phyloP scores from a whole-genome alignment of 2,888 invertebrate genomes.

The Neoaliturus tenellus region DNA sequence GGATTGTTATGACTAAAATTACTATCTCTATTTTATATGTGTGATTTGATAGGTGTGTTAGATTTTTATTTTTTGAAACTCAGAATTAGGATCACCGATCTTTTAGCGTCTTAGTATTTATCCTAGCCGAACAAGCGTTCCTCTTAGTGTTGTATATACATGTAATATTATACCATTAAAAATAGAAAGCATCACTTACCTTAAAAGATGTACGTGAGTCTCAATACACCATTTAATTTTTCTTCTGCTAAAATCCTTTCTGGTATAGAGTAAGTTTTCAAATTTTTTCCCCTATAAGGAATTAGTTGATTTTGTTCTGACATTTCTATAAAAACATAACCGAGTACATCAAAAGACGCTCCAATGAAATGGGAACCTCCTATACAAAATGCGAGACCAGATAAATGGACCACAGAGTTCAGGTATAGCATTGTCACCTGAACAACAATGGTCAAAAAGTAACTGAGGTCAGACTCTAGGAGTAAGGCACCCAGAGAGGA shows the following conservation, averaged over 20 bases:
- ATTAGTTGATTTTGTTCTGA: background rate
- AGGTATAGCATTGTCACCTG: background rate
- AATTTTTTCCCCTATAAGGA: background rate
- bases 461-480: background rate
- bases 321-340: background rate
- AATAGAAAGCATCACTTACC: background rate
- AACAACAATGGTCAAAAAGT: background rate
- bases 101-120: no score
- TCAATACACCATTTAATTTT: constrained; percentile 22
- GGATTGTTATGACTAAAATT: no score
- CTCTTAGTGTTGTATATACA: no score
- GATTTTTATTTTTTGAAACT: no score
- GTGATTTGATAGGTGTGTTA: no score
- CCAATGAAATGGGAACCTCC: constrained; percentile 43
- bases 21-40: no score
- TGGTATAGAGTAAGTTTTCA: background rate
- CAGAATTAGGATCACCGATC: no score
- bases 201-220: constrained; percentile 5
- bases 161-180: constrained; percentile 2
- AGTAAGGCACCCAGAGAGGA: background rate
- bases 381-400: constrained; percentile 5
- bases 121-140: no score
- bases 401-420: constrained; percentile 10
- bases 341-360: constrained; percentile 16
- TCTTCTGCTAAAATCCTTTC: background rate